phyloP scores from a whole-genome alignment of 2,888 invertebrate genomes.

The Acleris sparsana region DNA sequence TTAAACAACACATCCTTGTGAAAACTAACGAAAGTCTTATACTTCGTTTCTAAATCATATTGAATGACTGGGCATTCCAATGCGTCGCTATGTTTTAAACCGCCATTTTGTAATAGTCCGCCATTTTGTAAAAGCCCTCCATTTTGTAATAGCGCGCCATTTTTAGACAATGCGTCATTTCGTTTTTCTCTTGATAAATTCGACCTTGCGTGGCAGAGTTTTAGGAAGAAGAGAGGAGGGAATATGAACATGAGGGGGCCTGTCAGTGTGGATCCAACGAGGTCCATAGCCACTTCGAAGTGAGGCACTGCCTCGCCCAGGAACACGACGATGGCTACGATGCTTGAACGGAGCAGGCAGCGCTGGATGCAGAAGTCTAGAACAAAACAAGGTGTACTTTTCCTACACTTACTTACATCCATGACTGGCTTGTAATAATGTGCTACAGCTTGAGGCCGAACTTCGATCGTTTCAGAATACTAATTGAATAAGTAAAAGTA shows the following conservation, averaged over 20 bases:
- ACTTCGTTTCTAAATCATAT: conserved; percentile 51
- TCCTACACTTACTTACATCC: no score
- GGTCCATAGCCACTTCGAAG: conserved; percentile 93
- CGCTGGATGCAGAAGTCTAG: conserved; percentile 90
- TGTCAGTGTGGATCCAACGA: conserved; percentile 92
- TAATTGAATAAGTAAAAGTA: no score
- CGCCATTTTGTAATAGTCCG: conserved; percentile 38
- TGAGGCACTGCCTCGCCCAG: conserved; percentile 92
- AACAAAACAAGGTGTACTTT: conserved; percentile 45
- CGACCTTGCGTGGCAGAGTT: conserved; percentile 82
- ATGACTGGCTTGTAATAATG: no score
- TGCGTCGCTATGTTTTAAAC: conserved; percentile 38
- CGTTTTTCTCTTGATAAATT: conserved; percentile 42
- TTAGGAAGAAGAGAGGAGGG: conserved; percentile 91
- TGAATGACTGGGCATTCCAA: conserved; percentile 58
- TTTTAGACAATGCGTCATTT: conserved; percentile 37
- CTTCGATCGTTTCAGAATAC: no score
- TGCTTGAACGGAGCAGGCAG: conserved; percentile 86
- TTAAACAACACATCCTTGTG: conserved; percentile 43
- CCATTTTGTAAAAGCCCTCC: conserved; percentile 32
- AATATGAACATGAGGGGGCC: conserved; percentile 93
- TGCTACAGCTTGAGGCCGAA: no score
- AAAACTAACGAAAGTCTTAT: conserved; percentile 61
- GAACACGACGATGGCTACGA: conserved; percentile 88
- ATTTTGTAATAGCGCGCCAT: conserved; percentile 39